Evolutionary conservation across 2,888 invertebrate species (phyloP), one percentile per base, ranked within the genome.

Genomic region (Ethmia dodecea): DNA sequence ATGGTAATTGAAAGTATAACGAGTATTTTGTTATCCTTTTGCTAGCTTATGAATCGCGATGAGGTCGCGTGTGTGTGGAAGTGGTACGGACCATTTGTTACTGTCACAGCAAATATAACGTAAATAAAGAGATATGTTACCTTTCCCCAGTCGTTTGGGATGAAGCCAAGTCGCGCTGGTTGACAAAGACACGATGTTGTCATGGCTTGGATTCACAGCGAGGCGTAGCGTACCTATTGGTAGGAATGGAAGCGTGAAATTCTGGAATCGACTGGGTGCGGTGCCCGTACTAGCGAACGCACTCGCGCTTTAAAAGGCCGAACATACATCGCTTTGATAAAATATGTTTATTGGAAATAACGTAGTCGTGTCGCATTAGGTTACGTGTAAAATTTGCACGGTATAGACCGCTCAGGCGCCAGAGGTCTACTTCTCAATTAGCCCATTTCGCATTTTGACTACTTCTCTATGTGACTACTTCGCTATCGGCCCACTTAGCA

Each of bases 71-170:
- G 40, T n/a, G n/a, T n/a, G n/a, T n/a, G n/a, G n/a, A n/a, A 38
- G 45, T 46, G 52, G 44, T 46, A 53, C 39, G 48, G 43, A 40
- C 49, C 62, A 71, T 73, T 70, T 66, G 61, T 74, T 64, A 62
- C 59, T 69, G 69, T 67, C 70, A 52, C 54, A 51, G 65, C 55
- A 63, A 70, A 69, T 70, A 68, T 68, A 62, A 70, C 55, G 63
- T 63, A 68, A 74, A 74, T 71, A 73, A 66, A 72, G 60, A 68
- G 62, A 71, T 71, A 72, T 66, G 65, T 68, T 71, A 75, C 73
- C 71, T 73, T 67, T 64, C 58, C 62, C 57, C 48, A 58, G 72
- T 61, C 59, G 71, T 71, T 79, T 79, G 78, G 77, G 71, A 64
- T 70, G 57, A 64, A 63, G 78, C 77, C 78, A 78, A 78, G 62